phyloP scores from a whole-genome alignment of 2,888 invertebrate species.

The Leptopilina drosophilae region DNA sequence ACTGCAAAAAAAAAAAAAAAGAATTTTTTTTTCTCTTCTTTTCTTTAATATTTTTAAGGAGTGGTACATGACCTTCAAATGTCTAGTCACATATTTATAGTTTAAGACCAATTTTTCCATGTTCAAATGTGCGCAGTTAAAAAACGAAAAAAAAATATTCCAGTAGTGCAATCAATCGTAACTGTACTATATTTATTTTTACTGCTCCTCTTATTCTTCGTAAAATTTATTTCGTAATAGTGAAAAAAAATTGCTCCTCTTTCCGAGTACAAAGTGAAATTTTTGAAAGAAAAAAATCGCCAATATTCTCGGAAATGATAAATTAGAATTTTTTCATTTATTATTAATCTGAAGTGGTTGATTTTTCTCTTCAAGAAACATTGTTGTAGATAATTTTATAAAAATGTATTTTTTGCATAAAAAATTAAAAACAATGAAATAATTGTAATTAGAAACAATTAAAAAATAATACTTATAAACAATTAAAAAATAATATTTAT shows the following conservation, averaged over 20 bases:
- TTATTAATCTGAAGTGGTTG: too few relatives aligned
- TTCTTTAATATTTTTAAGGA: not conserved
- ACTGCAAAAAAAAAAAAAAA: not conserved
- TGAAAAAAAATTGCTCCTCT: not conserved
- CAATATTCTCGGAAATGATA: not conserved
- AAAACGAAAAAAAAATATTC: not conserved
- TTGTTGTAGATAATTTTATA: too few relatives aligned
- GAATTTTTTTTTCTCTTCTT: not conserved
- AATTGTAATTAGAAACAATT: too few relatives aligned
- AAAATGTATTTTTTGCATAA: too few relatives aligned
- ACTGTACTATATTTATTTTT: not conserved
- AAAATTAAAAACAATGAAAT: too few relatives aligned
- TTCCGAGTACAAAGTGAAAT: not conserved
- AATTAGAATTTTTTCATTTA: too few relatives aligned
- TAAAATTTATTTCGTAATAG: not conserved
- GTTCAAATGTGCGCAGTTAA: slow-evolving; percentile 8
- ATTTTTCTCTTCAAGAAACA: too few relatives aligned
- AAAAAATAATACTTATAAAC: too few relatives aligned
- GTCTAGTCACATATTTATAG: not conserved
- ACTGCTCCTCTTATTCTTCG: not conserved
- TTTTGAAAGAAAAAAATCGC: not conserved
- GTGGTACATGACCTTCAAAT: slow-evolving; percentile 21
- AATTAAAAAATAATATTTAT: too few relatives aligned
- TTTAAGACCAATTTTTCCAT: not conserved
- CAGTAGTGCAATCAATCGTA: not conserved